phyloP scores from a whole-genome alignment of 2,888 invertebrate species.

The Neria commutata region DNA sequence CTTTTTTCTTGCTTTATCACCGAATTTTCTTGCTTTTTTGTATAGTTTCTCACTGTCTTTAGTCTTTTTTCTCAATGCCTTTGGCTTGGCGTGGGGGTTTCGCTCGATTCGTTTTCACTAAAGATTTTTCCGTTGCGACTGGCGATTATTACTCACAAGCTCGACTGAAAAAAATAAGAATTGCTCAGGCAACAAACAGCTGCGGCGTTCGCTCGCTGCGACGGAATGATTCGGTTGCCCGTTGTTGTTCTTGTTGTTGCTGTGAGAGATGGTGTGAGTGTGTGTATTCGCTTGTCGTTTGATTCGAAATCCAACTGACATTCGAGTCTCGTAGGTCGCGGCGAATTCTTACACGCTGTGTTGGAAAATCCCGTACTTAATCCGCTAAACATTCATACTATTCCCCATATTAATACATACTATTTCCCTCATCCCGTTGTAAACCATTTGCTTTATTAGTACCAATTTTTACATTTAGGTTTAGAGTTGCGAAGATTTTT shows the following conservation, averaged over 20 bases:
- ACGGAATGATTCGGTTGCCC: constrained; percentile 26
- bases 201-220: constrained; percentile 27
- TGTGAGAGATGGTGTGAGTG: constrained; percentile 18
- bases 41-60: background rate
- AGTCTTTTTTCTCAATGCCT: background rate
- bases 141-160: constrained; percentile 34
- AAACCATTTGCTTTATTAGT: no score
- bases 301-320: constrained; percentile 40
- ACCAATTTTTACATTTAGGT: no score
- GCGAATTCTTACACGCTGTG: no score
- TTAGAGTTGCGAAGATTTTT: no score
- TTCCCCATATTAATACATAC: no score
- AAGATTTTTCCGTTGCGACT: constrained; percentile 33
- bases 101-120: no score
- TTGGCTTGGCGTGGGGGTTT: background rate
- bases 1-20: background rate
- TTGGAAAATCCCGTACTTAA: no score
- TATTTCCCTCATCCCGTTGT: no score
- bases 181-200: constrained; percentile 21
- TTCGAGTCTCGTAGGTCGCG: constrained; percentile 24
- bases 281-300: constrained; percentile 30
- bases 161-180: no score
- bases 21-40: background rate
- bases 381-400: no score
- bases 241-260: no score